A percentile compares a stretch with the other conserved stretches of the same genome.
These are phyloP conservation scores for Setipinna tenuifilis DNA, from an alignment of 2,797 vertebrate species.

Conservation along the genomic window DNA sequence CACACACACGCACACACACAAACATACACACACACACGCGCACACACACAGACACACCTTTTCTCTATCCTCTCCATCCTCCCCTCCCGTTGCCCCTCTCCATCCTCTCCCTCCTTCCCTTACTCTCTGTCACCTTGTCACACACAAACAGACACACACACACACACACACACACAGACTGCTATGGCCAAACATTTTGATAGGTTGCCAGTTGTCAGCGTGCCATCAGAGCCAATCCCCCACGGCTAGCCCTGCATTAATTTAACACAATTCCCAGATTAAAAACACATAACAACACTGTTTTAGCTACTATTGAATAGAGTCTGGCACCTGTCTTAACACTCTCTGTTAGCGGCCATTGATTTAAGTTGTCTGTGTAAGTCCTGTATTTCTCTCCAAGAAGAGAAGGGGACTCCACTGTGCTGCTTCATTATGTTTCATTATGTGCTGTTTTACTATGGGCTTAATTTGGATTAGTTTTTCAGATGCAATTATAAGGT, in stretches of 20 bases:
- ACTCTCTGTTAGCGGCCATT: slow-evolving; percentile 34
- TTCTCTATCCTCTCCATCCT: slow-evolving; percentile 34
- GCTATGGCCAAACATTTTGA: slow-evolving; percentile 39
- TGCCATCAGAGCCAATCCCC: slow-evolving; percentile 45
- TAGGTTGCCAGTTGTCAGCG: slow-evolving; percentile 51
- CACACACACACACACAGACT: slow-evolving; percentile 34
- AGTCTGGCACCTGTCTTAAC: slow-evolving; percentile 23
- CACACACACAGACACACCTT: no score
- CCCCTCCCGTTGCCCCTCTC: slow-evolving; percentile 32
- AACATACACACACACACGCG: no score
- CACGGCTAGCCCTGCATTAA: slow-evolving; percentile 48
- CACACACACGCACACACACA: no score
- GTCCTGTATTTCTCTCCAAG: neutral
- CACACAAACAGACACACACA: slow-evolving; percentile 2
- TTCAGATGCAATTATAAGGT: slow-evolving; percentile 44
- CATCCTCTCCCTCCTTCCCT: neutral
- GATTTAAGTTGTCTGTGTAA: slow-evolving; percentile 30
- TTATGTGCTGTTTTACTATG: no score
- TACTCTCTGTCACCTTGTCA: slow-evolving; percentile 32
- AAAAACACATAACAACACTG: slow-evolving; percentile 50
- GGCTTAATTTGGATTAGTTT: slow-evolving; percentile 1
- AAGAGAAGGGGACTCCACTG: slow-evolving; percentile 34
- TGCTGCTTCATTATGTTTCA: slow-evolving; percentile 46
- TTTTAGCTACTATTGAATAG: slow-evolving; percentile 44
- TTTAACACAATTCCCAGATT: slow-evolving; percentile 54